Evolutionary conservation across 2,888 invertebrate genomes (phyloP).

Genomic region (Tetragonisca angustula): DNA sequence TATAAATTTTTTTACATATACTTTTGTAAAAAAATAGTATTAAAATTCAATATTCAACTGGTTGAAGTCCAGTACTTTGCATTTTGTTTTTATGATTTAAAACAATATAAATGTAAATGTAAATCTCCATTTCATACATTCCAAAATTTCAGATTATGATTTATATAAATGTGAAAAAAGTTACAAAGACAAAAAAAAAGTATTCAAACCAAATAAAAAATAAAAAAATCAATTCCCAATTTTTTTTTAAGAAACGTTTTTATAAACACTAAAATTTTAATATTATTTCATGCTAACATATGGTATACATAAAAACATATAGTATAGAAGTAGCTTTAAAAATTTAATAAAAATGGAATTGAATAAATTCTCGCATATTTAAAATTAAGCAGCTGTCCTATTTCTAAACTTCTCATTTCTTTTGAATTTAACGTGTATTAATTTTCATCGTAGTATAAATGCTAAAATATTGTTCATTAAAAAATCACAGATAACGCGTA

Average conservation of each 20-base stretch:
- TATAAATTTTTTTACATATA: constrained; percentile 31
- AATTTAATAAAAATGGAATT: constrained; percentile 24
- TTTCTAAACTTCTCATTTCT: constrained; percentile 30
- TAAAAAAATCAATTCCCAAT: neutral
- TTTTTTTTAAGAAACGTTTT: neutral
- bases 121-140: constrained; percentile 26
- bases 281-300: constrained; percentile 10
- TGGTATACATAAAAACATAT: constrained; percentile 33
- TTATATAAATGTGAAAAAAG: constrained; percentile 4
- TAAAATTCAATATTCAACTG: constrained; percentile 10
- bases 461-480: constrained; percentile 60
- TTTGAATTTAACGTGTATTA: constrained; percentile 20
- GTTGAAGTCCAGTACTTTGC: constrained; percentile 13
- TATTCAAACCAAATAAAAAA: constrained; percentile 20
- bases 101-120: neutral
- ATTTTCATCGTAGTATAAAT: constrained; percentile 46
- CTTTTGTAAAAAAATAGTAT: constrained; percentile 24
- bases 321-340: constrained; percentile 25
- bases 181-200: neutral
- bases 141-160: constrained; percentile 22
- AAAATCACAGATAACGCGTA: constrained; percentile 75
- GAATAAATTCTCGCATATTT: constrained; percentile 45
- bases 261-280: constrained; percentile 9
- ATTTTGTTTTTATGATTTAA: neutral
- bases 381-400: constrained; percentile 32